phyloP scores from a whole-genome alignment of 2,888 invertebrate species.

The Acleris laterana region DNA sequence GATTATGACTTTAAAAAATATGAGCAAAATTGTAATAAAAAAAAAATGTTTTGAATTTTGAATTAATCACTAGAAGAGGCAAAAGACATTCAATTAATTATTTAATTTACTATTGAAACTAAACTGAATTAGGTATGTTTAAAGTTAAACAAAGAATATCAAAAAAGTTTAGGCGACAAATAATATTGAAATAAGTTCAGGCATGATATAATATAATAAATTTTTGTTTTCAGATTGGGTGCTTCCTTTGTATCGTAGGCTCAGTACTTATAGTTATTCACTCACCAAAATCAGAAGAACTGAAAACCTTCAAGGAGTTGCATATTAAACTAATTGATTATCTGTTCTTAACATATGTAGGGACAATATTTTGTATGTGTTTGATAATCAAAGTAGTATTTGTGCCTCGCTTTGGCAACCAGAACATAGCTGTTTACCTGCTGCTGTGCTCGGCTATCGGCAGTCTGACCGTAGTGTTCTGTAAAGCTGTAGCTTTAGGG shows the following conservation, averaged over 20 bases:
- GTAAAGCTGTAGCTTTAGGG: conserved; percentile 96
- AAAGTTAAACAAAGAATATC: too few relatives aligned
- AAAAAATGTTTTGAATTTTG: too few relatives aligned
- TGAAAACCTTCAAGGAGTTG: conserved; percentile 90
- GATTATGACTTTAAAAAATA: too few relatives aligned
- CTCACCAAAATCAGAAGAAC: conserved; percentile 96
- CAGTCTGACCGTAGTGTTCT: conserved; percentile 96
- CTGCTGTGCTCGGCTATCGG: conserved; percentile 95
- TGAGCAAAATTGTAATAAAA: too few relatives aligned
- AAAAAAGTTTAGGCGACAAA: too few relatives aligned
- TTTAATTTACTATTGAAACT: too few relatives aligned
- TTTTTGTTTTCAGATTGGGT: conserved; percentile 88
- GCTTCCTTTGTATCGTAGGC: conserved; percentile 95
- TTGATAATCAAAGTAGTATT: conserved; percentile 89
- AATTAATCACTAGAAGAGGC: too few relatives aligned
- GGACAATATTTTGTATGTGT: conserved; percentile 86
- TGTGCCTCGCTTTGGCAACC: conserved; percentile 92
- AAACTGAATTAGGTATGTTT: too few relatives aligned
- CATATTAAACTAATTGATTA: conserved; percentile 90
- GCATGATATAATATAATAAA: background rate
- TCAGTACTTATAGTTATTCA: conserved; percentile 97
- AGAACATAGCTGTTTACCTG: conserved; percentile 93
- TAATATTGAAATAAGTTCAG: background rate
- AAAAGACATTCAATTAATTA: too few relatives aligned
- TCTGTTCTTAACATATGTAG: conserved; percentile 91